Conservation (phyloP, 1,140 invertebrate genomes). For the Campoletis sonorensis region DNA sequence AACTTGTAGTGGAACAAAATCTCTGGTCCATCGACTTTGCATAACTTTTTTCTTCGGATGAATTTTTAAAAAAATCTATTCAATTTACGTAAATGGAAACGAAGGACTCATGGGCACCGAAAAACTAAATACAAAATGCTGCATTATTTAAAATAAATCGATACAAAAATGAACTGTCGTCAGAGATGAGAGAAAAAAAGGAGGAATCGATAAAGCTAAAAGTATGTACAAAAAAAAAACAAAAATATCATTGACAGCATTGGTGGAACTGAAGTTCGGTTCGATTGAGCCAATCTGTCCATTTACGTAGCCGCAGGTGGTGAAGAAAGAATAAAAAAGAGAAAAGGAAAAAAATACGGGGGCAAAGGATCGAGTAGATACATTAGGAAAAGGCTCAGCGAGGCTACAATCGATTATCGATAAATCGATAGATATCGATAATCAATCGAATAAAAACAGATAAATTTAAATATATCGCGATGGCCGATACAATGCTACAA, state of each 20-base stretch:
- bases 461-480: not conserved
- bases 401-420: not conserved
- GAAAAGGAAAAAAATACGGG: not conserved
- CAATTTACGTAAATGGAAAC: too few relatives aligned
- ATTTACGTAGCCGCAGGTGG: not conserved
- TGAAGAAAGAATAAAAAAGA: not conserved
- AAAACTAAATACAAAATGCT: not conserved
- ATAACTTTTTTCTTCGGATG: too few relatives aligned
- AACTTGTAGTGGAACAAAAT: too few relatives aligned
- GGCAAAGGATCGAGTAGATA: not conserved
- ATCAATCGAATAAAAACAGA: not conserved
- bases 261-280: not conserved
- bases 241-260: not conserved
- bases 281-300: not conserved
- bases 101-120: too few relatives aligned
- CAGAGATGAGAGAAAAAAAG: not conserved
- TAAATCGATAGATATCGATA: not conserved
- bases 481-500: not conserved
- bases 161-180: conserved; percentile 2
- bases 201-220: not conserved
- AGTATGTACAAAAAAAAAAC: not conserved
- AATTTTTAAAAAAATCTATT: too few relatives aligned
- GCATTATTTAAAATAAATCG: not conserved
- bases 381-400: conserved; percentile 24
- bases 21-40: too few relatives aligned